Conservation (phyloP, 2,888 invertebrate species). For the Gastracanthus pulcherrimus region DNA sequence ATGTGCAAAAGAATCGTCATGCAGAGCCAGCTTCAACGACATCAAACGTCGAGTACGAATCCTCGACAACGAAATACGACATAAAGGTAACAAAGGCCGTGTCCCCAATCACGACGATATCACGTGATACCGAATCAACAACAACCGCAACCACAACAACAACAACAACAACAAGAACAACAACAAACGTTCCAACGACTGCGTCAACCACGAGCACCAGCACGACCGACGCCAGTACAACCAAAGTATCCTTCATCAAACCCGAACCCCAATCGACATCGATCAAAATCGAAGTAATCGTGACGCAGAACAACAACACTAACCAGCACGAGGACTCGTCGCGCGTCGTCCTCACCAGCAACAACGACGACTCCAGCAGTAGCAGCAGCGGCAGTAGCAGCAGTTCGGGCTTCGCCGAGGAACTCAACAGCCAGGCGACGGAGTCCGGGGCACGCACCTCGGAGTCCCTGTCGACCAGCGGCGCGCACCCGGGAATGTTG, state of each 20-base stretch:
- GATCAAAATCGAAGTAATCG: not conserved
- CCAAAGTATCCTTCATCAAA: not conserved
- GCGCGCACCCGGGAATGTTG: conserved; percentile 80
- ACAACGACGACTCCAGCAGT: not conserved
- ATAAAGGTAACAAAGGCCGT: not conserved
- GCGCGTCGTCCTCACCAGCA: not conserved
- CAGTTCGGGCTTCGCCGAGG: conserved; percentile 69
- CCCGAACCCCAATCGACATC: not conserved
- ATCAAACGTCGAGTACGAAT: no score
- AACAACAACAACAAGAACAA: not conserved
- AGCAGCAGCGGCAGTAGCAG: conserved; percentile 58
- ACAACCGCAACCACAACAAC: not conserved
- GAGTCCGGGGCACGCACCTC: conserved; percentile 68
- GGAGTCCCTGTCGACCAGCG: conserved; percentile 67
- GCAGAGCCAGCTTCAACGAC: not conserved
- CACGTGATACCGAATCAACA: not conserved
- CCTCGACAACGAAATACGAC: no score
- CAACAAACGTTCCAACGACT: not conserved
- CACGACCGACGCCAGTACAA: not conserved
- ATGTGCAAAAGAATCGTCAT: not conserved
- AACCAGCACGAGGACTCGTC: conserved; percentile 14
- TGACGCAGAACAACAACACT: not conserved
- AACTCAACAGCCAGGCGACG: conserved; percentile 69
- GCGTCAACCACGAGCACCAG: not conserved
- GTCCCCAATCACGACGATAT: not conserved